phyloP scores from a whole-genome alignment of 2,888 invertebrate genomes.

The Trachelus tabidus region DNA sequence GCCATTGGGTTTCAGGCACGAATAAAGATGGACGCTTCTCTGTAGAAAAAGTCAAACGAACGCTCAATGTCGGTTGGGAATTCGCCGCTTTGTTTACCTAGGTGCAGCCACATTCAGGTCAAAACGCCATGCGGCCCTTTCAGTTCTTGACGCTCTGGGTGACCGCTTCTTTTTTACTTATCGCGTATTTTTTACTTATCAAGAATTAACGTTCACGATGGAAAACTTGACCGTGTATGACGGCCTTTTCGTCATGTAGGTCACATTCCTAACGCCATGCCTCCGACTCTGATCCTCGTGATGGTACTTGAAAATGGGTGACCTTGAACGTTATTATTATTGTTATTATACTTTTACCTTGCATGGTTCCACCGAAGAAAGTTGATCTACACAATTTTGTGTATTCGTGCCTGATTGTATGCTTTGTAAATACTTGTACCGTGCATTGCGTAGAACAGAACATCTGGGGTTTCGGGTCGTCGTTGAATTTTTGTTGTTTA shows the following conservation, averaged over 20 bases:
- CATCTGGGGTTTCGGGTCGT: not conserved
- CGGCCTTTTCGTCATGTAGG: constrained; percentile 26
- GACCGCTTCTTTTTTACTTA: constrained; percentile 5
- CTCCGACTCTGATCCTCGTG: not conserved
- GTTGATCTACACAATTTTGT: not conserved
- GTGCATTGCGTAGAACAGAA: not conserved
- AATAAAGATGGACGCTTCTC: not conserved
- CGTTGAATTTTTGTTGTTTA: not conserved
- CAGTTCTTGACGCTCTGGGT: not conserved
- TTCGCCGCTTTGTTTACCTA: not conserved
- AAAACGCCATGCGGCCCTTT: not conserved
- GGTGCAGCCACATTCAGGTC: not conserved
- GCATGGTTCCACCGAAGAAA: not conserved
- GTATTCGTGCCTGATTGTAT: not conserved
- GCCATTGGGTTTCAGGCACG: constrained; percentile 15
- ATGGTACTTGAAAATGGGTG: not conserved
- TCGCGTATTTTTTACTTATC: not conserved
- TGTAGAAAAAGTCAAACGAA: not conserved
- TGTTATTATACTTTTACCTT: not conserved
- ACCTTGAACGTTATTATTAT: not conserved
- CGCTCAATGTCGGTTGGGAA: not conserved
- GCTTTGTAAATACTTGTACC: not conserved
- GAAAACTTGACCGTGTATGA: constrained; percentile 25
- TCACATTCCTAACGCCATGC: constrained; percentile 24
- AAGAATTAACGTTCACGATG: not conserved